Evolutionary conservation across 2,888 invertebrate species (phyloP), one percentile per base, ranked within the genome.

Genomic region (Hemistola chrysoprasaria): DNA sequence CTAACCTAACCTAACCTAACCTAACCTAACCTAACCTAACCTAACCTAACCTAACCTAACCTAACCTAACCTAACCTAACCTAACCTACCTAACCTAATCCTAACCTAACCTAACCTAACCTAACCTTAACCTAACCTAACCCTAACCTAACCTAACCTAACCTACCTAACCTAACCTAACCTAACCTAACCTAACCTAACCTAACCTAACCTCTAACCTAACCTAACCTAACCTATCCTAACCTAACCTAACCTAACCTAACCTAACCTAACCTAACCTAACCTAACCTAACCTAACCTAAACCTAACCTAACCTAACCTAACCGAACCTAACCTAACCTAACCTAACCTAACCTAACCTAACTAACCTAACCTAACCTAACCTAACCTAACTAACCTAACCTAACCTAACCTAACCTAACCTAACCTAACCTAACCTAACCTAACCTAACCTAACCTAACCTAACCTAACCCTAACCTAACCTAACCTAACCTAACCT

Each of bases 211-310:
- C 30, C 30, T 30, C 31, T 31, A 31, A 31, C 31, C 31, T 31
- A 31, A 31, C 31, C 31, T 31, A 31, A 31, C 31, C 31, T 31
- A 31, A 31, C 30, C 30, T 30, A 30, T 21, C 30, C 30, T 30
- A 30, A 30, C 30, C 30, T 30, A 30, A 30, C 30, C 30, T 30
- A 30, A 30, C 30, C 30, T 30, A 30, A 30, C 30, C 30, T 30
- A 30, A 30, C 30, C 31, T 31, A 31, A 31, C 31, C 31, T 31
- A 31, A 31, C 31, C 31, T 31, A 31, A 31, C 30, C 30, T 30
- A 39, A 41, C 41, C 41, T 41, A 41, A 41, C 41, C 41, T 42
- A 42, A 16, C 16, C 30, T 30, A 30, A 30, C 30, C 30, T 30
- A 30, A n/a, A 30, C 30, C 30, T 30, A 30, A 30, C 30, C 30